Evolutionary conservation across 2,888 invertebrate species (phyloP).

Genomic region (Drosophila demipolita): DNA sequence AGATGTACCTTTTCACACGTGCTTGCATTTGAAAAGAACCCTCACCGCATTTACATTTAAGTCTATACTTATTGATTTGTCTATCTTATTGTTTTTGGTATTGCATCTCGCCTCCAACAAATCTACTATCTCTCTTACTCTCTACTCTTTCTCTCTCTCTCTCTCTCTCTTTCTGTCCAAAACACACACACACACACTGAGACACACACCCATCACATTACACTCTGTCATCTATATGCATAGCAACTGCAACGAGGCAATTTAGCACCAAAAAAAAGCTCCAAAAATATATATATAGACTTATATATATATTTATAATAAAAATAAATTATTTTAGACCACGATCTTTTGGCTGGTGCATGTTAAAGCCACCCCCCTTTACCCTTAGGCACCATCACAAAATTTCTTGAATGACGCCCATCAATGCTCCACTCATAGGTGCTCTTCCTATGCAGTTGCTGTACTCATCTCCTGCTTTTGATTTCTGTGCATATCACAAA

Average conservation of each 20-base stretch:
- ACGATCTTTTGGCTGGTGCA: conserved; percentile 63
- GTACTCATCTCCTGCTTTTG: conserved; percentile 52
- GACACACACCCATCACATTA: conserved; percentile 31
- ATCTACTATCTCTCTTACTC: conserved; percentile 31
- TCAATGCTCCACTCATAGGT: conserved; percentile 48
- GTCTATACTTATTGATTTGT: conserved; percentile 50
- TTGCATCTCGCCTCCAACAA: conserved; percentile 56
- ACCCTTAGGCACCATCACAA: conserved; percentile 37
- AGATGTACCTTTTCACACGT: conserved; percentile 58
- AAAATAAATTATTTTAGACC: conserved; percentile 37
- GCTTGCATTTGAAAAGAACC: conserved; percentile 73
- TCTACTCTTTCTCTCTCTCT: conserved; percentile 26
- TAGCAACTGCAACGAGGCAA: conserved; percentile 60
- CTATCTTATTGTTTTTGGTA: conserved; percentile 57
- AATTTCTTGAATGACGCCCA: conserved; percentile 16
- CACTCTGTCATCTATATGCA: conserved; percentile 31
- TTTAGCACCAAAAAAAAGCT: conserved; percentile 41
- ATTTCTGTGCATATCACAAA: conserved; percentile 36
- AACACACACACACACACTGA: conserved; percentile 20
- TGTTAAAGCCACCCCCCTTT: conserved; percentile 37
- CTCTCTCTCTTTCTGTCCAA: conserved; percentile 34
- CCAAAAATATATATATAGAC: conserved; percentile 3
- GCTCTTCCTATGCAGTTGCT: conserved; percentile 65
- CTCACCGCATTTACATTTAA: conserved; percentile 56
- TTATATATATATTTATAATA: not conserved